phyloP scores from a whole-genome alignment of 2,113 vertebrate species.

The Ophthalmolycus amberensis region DNA sequence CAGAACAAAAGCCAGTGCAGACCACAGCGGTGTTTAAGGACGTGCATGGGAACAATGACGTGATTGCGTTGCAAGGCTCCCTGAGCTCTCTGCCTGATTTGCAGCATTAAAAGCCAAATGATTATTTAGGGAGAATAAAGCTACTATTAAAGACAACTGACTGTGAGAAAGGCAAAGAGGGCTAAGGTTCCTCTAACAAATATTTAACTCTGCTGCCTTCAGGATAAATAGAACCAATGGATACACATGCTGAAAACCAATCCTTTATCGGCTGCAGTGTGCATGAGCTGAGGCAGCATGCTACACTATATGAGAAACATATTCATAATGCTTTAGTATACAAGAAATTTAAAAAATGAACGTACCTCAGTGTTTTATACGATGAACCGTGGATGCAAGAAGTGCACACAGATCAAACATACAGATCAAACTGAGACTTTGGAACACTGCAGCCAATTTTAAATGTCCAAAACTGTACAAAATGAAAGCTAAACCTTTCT shows the following conservation, averaged over 20 bases:
- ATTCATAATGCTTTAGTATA: no score
- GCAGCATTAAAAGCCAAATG: slow-evolving; percentile 54
- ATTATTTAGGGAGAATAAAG: slow-evolving; percentile 61
- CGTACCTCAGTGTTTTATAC: no score
- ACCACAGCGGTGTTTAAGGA: slow-evolving; percentile 31
- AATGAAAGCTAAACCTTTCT: no score
- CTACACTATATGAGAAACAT: no score
- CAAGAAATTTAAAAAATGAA: no score
- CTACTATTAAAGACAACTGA: slow-evolving; percentile 51
- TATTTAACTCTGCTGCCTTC: slow-evolving; percentile 22
- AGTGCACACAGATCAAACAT: no score
- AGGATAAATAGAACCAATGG: background rate
- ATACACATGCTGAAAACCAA: background rate
- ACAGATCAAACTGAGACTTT: no score
- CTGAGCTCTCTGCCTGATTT: slow-evolving; percentile 41
- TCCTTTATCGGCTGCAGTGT: background rate
- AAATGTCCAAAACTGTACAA: no score
- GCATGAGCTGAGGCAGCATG: background rate
- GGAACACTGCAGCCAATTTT: no score
- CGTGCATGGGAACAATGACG: slow-evolving; percentile 39
- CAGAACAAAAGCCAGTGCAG: slow-evolving; percentile 11
- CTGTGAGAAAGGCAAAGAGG: slow-evolving; percentile 33
- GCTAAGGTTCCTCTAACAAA: slow-evolving; percentile 24
- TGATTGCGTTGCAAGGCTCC: slow-evolving; percentile 11
- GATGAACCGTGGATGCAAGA: no score